Evolutionary conservation across 2,797 vertebrate species (phyloP), one percentile per base, ranked within the genome.

Genomic region (Xiphophorus birchmanni): DNA sequence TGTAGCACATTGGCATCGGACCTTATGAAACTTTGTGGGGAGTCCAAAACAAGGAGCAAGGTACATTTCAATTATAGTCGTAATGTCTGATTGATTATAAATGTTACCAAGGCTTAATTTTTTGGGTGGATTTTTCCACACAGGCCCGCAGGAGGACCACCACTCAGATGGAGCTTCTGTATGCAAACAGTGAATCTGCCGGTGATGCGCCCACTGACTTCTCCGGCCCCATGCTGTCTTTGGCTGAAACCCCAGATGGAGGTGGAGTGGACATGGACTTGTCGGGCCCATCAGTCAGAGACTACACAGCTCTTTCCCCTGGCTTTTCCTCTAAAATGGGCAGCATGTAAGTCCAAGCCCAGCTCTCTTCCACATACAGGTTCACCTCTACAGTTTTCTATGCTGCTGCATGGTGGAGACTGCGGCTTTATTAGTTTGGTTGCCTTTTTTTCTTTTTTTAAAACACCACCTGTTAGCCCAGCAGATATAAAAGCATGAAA

Each of bases 131-230:
- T 45, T 45, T 65, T 5, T 48, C 69, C 73, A 10, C 1, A 1
- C 94, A 99, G 98, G 98, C 98, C 29, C 97, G 98, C 1, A 95
- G 98, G 79, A 96, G 98, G 88, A 99, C 98, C 80, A 97, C 98
- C 74, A 99, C 98, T 2, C 98, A 99, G 94, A 98, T 98, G 98
- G 98, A 99, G 89, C 47, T 99, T 85, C 97, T 99, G 35, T 99
- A 99, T 32, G 97, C 98, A 37, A 98, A 97, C 95, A 98, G 93
- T 74, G 97, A 99, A 89, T 95, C 96, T 50, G 93, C 92, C 67
- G 92, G 95, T 10, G 97, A 97, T 37, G 78, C 87, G 1, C 90
- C 94, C 47, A 48, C 95, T 44, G 97, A 97, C 83, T 95, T 96
- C 88, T 88, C 96, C 52, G 84, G 89, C 77, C 87, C 96, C 69